Evolutionary conservation across 2,113 vertebrate genomes (phyloP), one percentile per base, ranked within the genome.

Genomic region (Entomyzon cyanotis): DNA sequence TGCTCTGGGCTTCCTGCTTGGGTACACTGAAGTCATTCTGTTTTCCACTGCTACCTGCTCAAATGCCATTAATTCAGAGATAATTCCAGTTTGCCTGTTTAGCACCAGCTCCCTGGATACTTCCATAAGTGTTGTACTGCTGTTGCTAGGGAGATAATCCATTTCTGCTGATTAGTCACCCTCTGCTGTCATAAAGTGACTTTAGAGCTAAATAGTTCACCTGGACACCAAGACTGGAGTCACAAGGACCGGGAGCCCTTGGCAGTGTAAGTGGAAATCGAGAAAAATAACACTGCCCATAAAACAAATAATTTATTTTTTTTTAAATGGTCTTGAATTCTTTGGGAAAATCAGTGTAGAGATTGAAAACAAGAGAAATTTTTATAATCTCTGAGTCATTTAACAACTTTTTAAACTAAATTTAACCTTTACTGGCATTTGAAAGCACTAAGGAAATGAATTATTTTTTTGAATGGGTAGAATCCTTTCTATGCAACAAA

Each of bases 91-190:
- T 94, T 92, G 7, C 28, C 33, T 82, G 9, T 81, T 92, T 82
- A 16, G 41, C 65, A 58, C 15, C 35, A 69, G 13, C 10, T 94
- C 65, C n/a, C n/a, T 76, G n/a, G 35, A 75, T 82, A 56, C 69
- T 79, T 87, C 53, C 33, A 59, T 73, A 37, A 58, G 59, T 62
- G 24, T 68, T 79, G 37, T 69, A 89, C 37, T 71, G 35, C 37
- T 58, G 65, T 93, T 94, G 74, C 84, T 69, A 95, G 37, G 65
- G 53, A 55, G 37, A 85, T 82, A 94, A 94, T 94, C 69, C 30
- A 68, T 89, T 82, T 75, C 58, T 76, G 28, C 37, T 89, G 84
- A 87, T 95, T 93, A 93, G 58, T 93, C 77, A 90, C 20, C 12
- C 35, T 89, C 50, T 71, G 20, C 10, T 8, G 1, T 69, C 62